Percentiles rank a stretch among this genome's conserved stretches.
phyloP scores from a whole-genome alignment of 1,140 invertebrate species.

The Brachionus plicatilis region DNA sequence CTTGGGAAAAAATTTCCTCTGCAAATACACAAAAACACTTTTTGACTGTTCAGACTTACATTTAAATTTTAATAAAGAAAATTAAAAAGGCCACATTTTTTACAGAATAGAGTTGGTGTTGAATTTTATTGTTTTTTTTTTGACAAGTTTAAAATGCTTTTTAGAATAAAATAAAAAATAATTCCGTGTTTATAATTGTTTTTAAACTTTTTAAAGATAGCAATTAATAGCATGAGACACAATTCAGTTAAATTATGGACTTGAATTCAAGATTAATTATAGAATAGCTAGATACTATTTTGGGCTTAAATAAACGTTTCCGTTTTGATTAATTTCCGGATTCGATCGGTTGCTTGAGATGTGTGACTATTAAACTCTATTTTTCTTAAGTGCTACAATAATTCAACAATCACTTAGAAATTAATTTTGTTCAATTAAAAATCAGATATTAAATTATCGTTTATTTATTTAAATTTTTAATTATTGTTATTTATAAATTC shows the following conservation, averaged over 20 bases:
- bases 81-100: background rate
- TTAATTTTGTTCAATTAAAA: background rate
- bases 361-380: background rate
- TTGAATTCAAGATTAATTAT: background rate
- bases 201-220: background rate
- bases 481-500: too few relatives aligned
- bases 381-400: background rate
- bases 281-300: background rate
- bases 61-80: background rate
- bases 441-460: background rate
- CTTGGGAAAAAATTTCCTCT: background rate
- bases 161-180: background rate
- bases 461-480: background rate
- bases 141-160: background rate
- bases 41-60: background rate
- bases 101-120: background rate
- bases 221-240: slow-evolving; percentile 24
- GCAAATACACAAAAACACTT: background rate
- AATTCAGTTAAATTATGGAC: background rate
- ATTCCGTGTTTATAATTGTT: slow-evolving; percentile 33
- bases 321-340: background rate
- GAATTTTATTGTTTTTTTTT: background rate
- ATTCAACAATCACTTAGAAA: background rate
- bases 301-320: background rate
- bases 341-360: background rate